Evolutionary conservation across 2,888 invertebrate genomes (phyloP).

Genomic region (Noctua comes): DNA sequence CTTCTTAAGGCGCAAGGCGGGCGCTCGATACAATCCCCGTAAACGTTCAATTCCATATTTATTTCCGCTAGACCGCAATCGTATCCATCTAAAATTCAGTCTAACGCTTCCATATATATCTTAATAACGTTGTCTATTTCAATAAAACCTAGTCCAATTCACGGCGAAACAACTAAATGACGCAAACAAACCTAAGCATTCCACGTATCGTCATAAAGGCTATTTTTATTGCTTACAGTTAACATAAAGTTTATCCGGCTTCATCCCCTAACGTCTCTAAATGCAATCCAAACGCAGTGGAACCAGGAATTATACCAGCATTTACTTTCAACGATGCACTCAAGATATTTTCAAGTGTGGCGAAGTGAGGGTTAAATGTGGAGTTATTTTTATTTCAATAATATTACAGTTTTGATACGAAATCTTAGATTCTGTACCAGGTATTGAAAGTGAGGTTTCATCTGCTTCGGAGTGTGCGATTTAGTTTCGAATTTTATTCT

Average conservation of each 20-base stretch:
- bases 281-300: constrained; percentile 88
- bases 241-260: constrained; percentile 88
- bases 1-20: background rate
- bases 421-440: constrained; percentile 47
- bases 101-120: constrained; percentile 57
- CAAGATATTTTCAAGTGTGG: constrained; percentile 84
- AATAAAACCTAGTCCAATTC: constrained; percentile 73
- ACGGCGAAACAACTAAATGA: constrained; percentile 77
- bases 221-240: constrained; percentile 88
- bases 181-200: constrained; percentile 85
- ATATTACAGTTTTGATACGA: constrained; percentile 59
- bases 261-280: constrained; percentile 87
- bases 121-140: constrained; percentile 64
- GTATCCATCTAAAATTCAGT: constrained; percentile 57
- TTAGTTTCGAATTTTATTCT: constrained; percentile 1
- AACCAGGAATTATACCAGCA: constrained; percentile 86
- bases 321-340: constrained; percentile 90
- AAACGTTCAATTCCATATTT: constrained; percentile 49
- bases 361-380: constrained; percentile 80
- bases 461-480: constrained; percentile 13
- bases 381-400: constrained; percentile 83
- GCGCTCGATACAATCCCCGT: constrained; percentile 32
- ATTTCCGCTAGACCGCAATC: constrained; percentile 35
- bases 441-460: constrained; percentile 19
- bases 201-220: constrained; percentile 89